Base-by-base conservation (phyloP, 2,797 vertebrate species). In the Diplodus puntazzo region DNA sequence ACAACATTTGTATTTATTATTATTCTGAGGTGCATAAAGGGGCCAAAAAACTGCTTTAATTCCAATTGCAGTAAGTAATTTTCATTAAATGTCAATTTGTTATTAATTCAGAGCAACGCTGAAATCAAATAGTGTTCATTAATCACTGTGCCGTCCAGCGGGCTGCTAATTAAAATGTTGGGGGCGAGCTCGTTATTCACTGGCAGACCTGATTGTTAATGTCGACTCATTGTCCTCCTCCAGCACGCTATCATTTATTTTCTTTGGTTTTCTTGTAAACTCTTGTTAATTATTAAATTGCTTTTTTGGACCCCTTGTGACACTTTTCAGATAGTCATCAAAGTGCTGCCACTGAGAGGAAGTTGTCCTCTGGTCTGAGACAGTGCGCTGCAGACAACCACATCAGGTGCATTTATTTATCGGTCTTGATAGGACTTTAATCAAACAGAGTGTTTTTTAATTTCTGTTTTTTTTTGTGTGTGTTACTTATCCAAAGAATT, bases 41-140 rank as follows among this genome's bases (percentile, higher is more conserved):
- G 83, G 79, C 84, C 86, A 86, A 88, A 84, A 88, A 94, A 90
- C 82, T 76, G 88, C 84, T 94, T 95, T 94, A 91, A 94, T 95
- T 95, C 91, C 92, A 91, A 94, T 92, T 93, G 94, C 89, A 87
- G 93, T 94, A 94, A 95, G 95, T 95, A 94, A 96, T 95, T 95
- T 96, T 96, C 94, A 95, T 96, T 96, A 96, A 96, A 96, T 96
- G 95, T 95, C 95, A 96, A 96, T 96, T 96, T 95, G 94, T 95
- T 95, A 95, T 96, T 96, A 96, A 96, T 96, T 95, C 94, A 91
- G 93, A 95, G 93, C 94, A 95, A 95, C 92, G 91, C 94, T 94
- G 93, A 95, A 95, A 95, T 96, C 94, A 95, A 95, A 96, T 95
- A 94, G 95, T 94, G 94, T 95, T 95, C 95, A 96, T 96, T 96